Conservation (phyloP, 2,797 vertebrate genomes). For the Pampus argenteus region DNA sequence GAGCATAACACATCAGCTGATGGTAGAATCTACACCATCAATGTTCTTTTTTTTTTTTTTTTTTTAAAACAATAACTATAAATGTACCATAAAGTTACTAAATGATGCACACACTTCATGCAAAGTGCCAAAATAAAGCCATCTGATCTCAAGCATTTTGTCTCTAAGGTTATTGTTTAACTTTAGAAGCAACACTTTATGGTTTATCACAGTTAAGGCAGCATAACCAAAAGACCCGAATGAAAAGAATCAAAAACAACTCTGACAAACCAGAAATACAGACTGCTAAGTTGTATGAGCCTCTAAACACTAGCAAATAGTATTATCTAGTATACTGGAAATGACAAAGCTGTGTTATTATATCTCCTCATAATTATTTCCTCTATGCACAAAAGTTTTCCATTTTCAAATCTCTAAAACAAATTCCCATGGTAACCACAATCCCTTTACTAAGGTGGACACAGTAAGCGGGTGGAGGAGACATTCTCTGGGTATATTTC, state of each 20-base stretch:
- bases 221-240: neutral
- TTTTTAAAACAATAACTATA: neutral
- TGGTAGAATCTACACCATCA: neutral
- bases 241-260: neutral
- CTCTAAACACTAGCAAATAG: neutral
- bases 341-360: constrained; percentile 8
- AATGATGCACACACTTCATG: neutral
- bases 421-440: constrained; percentile 44
- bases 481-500: constrained; percentile 58
- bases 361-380: constrained; percentile 13
- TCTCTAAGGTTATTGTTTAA: neutral
- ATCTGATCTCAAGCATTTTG: neutral
- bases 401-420: constrained; percentile 39
- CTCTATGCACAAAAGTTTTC: constrained; percentile 25
- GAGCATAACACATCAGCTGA: neutral
- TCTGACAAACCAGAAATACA: neutral
- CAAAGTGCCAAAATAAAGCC: neutral
- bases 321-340: neutral
- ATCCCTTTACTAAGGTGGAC: constrained; percentile 67
- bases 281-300: neutral
- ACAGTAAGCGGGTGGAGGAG: constrained; percentile 46
- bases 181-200: neutral
- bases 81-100: neutral
- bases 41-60: neutral
- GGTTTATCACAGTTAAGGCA: neutral